phyloP scores from a whole-genome alignment of 2,888 invertebrate species.

The Stramonita haemastoma region DNA sequence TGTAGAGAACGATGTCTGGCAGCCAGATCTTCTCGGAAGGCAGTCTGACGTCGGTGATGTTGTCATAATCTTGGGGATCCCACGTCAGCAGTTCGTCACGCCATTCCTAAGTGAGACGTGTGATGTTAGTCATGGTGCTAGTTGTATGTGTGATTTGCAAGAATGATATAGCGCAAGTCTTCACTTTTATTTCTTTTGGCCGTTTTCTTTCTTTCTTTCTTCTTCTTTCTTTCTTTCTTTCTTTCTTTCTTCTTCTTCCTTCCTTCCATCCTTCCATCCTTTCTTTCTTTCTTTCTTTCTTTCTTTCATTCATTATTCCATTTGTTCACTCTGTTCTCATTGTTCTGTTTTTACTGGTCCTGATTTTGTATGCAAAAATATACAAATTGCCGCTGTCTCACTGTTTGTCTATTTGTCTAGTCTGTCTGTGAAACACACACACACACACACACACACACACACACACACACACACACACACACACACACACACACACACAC shows the following conservation, averaged over 20 bases:
- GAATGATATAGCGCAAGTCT: background rate
- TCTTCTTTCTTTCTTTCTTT: background rate
- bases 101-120: slow-evolving; percentile 47
- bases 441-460: slow-evolving; percentile 8
- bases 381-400: too few species aligned
- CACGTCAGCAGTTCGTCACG: slow-evolving; percentile 53
- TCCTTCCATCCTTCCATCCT: too few species aligned
- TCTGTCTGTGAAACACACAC: too few species aligned
- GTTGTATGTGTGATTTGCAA: background rate
- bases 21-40: slow-evolving; percentile 71
- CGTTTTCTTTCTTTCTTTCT: background rate
- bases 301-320: background rate
- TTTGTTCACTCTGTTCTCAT: background rate
- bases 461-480: slow-evolving; percentile 16
- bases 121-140: background rate
- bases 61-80: slow-evolving; percentile 59
- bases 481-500: slow-evolving; percentile 11
- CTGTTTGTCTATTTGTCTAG: too few species aligned
- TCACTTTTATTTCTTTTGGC: too few species aligned
- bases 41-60: slow-evolving; percentile 67
- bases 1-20: slow-evolving; percentile 72
- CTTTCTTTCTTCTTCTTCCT: background rate
- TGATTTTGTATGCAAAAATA: too few species aligned
- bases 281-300: background rate
- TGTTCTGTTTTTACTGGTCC: too few species aligned